phyloP scores from a whole-genome alignment of 2,888 invertebrate species.

The Enchytraeus crypticus region DNA sequence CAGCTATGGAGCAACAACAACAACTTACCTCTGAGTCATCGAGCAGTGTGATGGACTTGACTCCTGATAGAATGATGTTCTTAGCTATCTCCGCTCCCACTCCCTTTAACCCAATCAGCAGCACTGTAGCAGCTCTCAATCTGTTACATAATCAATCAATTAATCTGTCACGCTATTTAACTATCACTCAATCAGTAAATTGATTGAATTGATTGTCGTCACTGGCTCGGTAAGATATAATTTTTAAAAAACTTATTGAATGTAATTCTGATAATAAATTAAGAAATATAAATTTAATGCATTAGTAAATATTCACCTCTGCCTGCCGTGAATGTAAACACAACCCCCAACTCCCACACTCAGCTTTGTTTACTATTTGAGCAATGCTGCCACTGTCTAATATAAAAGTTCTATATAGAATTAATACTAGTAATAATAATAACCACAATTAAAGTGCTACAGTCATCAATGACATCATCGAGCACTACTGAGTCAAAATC shows the following conservation, averaged over 20 bases:
- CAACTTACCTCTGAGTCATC: constrained; percentile 59
- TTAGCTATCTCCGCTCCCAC: constrained; percentile 92
- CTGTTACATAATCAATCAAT: constrained; percentile 50
- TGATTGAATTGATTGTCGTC: neutral
- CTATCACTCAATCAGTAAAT: neutral
- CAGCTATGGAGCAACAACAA: no score
- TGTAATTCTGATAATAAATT: no score
- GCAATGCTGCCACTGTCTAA: no score
- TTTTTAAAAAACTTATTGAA: neutral
- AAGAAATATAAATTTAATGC: neutral
- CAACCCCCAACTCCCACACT: no score
- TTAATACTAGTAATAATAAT: neutral
- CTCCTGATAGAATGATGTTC: constrained; percentile 80
- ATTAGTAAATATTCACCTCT: no score
- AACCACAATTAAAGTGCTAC: no score
- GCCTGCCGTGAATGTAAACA: no score
- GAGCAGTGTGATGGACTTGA: constrained; percentile 75
- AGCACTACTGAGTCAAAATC: no score
- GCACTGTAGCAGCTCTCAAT: constrained; percentile 72
- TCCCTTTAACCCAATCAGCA: constrained; percentile 78
- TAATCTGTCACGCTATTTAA: no score
- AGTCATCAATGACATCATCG: no score
- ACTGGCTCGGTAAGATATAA: neutral
- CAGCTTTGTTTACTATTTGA: no score
- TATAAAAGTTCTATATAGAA: neutral